Evolutionary conservation across 2,888 invertebrate species (phyloP).

Genomic region (Hydriomena furcata): DNA sequence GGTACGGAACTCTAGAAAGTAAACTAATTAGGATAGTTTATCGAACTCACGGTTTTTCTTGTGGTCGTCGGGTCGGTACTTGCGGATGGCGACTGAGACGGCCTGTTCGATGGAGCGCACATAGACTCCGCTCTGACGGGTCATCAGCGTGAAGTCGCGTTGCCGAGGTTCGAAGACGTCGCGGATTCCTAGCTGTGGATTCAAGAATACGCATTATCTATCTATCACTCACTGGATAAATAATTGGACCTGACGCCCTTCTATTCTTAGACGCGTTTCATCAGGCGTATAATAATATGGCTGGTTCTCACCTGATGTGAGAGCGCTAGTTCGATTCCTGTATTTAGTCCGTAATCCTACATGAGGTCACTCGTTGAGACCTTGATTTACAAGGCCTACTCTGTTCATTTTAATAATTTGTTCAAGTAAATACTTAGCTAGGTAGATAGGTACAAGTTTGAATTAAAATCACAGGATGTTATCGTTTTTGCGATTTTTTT

Average conservation of each 20-base stretch:
- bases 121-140: slow-evolving; percentile 89
- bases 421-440: no score
- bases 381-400: no score
- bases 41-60: slow-evolving; percentile 77
- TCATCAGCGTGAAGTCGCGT: slow-evolving; percentile 91
- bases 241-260: no score
- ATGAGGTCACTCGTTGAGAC: no score
- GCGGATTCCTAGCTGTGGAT: slow-evolving; percentile 87
- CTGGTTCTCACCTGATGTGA: no score
- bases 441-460: background rate
- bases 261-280: no score
- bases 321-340: no score
- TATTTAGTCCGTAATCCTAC: no score
- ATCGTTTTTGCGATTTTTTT: background rate
- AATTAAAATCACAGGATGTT: slow-evolving; percentile 5
- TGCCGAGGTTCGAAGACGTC: slow-evolving; percentile 92
- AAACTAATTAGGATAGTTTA: background rate
- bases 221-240: no score
- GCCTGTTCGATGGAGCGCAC: slow-evolving; percentile 93
- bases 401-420: no score
- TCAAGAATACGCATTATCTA: background rate
- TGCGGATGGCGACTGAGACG: slow-evolving; percentile 91
- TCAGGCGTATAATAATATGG: no score
- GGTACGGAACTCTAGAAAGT: no score
- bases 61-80: slow-evolving; percentile 85